Conservation (phyloP, 2,888 invertebrate species). For the Sminthurinus aureus region DNA sequence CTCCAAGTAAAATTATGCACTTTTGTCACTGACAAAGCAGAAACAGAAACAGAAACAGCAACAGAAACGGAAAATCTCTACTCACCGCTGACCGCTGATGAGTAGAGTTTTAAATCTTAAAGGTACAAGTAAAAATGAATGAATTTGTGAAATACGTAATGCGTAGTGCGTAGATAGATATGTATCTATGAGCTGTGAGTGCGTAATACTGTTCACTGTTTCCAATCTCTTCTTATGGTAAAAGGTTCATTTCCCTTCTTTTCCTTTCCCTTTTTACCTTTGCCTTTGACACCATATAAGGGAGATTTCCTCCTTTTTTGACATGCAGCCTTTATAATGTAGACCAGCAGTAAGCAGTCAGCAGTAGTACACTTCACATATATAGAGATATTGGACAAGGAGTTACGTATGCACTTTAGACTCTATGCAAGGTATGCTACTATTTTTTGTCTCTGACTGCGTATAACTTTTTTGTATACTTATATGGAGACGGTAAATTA, state of each 20-base stretch:
- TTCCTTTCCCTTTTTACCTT: constrained; percentile 37
- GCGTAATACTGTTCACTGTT: not conserved
- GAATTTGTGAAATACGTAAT: not conserved
- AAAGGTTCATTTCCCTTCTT: constrained; percentile 26
- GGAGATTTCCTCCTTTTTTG: constrained; percentile 43
- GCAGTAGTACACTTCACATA: not conserved
- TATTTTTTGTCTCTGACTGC: constrained; percentile 39
- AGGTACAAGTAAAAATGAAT: not conserved
- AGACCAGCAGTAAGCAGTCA: constrained; percentile 33
- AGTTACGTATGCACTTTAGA: not conserved
- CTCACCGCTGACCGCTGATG: not conserved
- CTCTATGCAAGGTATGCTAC: too few relatives aligned
- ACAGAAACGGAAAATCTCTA: not conserved
- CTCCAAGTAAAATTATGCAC: not conserved
- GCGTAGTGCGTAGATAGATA: not conserved
- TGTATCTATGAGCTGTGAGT: not conserved
- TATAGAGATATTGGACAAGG: too few relatives aligned
- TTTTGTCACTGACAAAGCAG: not conserved
- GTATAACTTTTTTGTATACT: constrained; percentile 9
- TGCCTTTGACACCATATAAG: constrained; percentile 43
- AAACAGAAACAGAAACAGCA: not conserved
- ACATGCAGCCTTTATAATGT: constrained; percentile 32
- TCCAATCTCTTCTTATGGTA: not conserved
- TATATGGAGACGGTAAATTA: constrained; percentile 48
- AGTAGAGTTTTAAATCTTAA: not conserved